These are phyloP conservation scores for Sylvia borin DNA, from an alignment of 2,797 vertebrate species.

Conservation along the genomic window DNA sequence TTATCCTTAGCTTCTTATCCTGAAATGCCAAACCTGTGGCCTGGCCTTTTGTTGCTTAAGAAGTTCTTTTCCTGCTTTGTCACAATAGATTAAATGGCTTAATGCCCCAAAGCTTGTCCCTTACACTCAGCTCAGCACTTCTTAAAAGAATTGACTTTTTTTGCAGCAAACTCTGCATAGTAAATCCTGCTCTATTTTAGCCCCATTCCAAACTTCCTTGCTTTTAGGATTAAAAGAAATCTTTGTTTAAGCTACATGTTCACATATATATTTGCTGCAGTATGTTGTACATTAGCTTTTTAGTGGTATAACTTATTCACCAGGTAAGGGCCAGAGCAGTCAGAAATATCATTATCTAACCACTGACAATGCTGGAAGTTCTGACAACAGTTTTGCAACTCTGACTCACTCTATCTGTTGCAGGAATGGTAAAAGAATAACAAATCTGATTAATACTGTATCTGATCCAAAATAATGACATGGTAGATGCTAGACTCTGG, in stretches of 20 bases:
- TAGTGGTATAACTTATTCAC: neutral
- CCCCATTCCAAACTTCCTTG: neutral
- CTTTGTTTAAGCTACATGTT: neutral
- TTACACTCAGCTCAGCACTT: neutral
- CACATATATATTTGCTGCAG: neutral
- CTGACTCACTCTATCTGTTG: neutral
- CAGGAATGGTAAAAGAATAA: neutral
- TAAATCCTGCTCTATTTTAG: neutral
- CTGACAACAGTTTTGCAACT: neutral
- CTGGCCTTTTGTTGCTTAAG: conserved; percentile 22
- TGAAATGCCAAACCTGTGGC: conserved; percentile 36
- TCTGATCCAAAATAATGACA: neutral
- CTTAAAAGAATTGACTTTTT: neutral
- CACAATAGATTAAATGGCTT: conserved; percentile 13
- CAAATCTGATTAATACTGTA: neutral
- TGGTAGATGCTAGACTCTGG: neutral
- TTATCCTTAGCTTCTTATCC: conserved; percentile 18
- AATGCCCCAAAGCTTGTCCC: neutral
- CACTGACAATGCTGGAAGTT: neutral
- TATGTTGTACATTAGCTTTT: neutral
- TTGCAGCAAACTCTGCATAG: neutral
- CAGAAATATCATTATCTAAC: neutral
- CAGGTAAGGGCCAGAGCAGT: neutral
- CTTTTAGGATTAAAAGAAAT: neutral
- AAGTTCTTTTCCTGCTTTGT: conserved; percentile 9